Evolutionary conservation across 2,113 vertebrate species (phyloP), one percentile per base, ranked within the genome.

Genomic region (Carettochelys insculpta): DNA sequence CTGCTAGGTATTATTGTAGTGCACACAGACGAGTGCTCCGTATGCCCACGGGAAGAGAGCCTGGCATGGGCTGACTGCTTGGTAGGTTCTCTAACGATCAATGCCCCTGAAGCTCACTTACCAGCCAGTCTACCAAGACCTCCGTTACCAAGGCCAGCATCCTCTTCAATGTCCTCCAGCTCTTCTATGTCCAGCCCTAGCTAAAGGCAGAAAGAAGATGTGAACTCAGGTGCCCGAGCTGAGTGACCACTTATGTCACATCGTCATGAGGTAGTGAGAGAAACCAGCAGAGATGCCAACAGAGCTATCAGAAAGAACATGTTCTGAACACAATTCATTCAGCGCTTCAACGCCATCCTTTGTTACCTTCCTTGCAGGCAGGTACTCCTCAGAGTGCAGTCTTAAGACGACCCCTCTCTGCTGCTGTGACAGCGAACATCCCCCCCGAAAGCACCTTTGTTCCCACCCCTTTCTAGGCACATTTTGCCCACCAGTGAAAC

Each of bases 151-250:
- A 99, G 98, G 2, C 99, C 99, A 0, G 99, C 99, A 54, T 99
- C 99, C 96, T 99, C 99, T 95, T 99, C 99, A 48, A 99, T 98
- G 92, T 99, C 99, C 97, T 99, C 99, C 96, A 99, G 97, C 97
- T 99, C 99, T 86, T 99, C 99, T 95, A 99, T 99, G 94, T 99
- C 99, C 98, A 99, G 92, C 41, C 99, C 99, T 0, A 99, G 98
- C 99, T 98, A 29, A 16, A 71, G 17, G 93, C 0, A 88, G 34
- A 85, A 58, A 29, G 52, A 48, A 90, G 85, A n/a, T 3, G 48
- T 11, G n/a, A 65, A 16, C 34, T 20, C 34, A n/a, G 17, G 61
- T 38, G 71, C 41, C 38, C 1, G 24, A 13, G 22, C 11, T n/a
- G 77, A 50, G 50, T 2, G 27, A 80, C 51, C 24, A 4, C 50